phyloP scores from a whole-genome alignment of 1,140 invertebrate species.

The Zaprionus kolodkinae region DNA sequence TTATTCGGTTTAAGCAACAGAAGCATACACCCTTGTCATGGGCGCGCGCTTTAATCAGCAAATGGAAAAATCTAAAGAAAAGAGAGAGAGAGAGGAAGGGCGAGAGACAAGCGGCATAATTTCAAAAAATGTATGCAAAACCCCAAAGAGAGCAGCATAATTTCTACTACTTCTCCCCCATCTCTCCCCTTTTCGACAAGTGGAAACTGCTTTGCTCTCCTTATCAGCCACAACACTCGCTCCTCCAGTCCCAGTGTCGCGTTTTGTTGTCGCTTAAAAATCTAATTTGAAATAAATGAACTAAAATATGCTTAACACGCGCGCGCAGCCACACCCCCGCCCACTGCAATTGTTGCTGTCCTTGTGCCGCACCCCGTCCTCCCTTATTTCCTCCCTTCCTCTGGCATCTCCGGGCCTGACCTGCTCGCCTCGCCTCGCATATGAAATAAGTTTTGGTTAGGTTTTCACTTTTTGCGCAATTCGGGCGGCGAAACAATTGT shows the following conservation, averaged over 20 bases:
- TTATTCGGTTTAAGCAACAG: slow-evolving; percentile 37
- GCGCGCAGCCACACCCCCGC: slow-evolving; percentile 38
- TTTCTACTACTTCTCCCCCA: not conserved
- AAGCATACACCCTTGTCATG: slow-evolving; percentile 60
- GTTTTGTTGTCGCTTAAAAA: slow-evolving; percentile 67
- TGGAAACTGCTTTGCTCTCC: slow-evolving; percentile 36
- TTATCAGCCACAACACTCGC: slow-evolving; percentile 69
- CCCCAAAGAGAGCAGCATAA: not conserved
- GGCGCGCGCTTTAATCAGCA: slow-evolving; percentile 68
- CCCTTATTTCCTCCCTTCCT: too few species aligned
- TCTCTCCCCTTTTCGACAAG: not conserved
- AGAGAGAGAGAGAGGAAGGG: not conserved
- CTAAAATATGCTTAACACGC: slow-evolving; percentile 84
- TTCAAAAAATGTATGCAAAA: slow-evolving; percentile 57
- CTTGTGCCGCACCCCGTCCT: too few species aligned
- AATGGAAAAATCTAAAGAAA: slow-evolving; percentile 59
- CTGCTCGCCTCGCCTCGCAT: slow-evolving; percentile 47
- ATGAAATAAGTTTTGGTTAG: slow-evolving; percentile 78
- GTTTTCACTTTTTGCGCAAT: slow-evolving; percentile 64
- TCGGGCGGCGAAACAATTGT: slow-evolving; percentile 70
- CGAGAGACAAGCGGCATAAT: slow-evolving; percentile 53
- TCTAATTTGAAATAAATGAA: slow-evolving; percentile 84
- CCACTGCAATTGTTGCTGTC: slow-evolving; percentile 34
- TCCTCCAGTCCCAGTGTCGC: slow-evolving; percentile 22
- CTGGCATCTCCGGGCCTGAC: not conserved